Percentiles rank a stretch among this genome's conserved stretches.
These are phyloP conservation scores for Dufourea novaeangliae DNA, from an alignment of 1,140 invertebrate species.

Conservation along the genomic window DNA sequence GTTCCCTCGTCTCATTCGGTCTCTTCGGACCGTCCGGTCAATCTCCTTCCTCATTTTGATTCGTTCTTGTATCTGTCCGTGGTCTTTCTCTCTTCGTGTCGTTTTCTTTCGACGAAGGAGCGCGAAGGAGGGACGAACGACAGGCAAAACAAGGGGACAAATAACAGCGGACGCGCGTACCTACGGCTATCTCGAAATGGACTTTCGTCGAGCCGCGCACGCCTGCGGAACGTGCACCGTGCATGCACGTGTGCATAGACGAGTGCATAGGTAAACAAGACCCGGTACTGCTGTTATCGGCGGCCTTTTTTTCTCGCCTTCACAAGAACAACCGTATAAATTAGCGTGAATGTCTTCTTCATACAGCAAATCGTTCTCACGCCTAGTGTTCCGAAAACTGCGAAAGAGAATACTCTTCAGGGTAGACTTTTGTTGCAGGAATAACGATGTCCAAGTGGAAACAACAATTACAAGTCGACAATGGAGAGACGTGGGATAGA, in stretches of 20 bases:
- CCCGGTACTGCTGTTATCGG: neutral
- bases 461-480: too few relatives aligned
- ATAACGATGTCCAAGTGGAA: too few relatives aligned
- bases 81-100: neutral
- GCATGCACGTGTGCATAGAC: conserved; percentile 61
- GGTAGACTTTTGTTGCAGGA: too few relatives aligned
- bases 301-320: neutral
- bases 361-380: too few relatives aligned
- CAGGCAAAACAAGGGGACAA: conserved; percentile 18
- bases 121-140: conserved; percentile 5
- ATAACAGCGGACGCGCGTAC: neutral
- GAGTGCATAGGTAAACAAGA: conserved; percentile 53
- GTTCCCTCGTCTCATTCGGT: neutral
- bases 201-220: conserved; percentile 10
- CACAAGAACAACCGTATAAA: too few relatives aligned
- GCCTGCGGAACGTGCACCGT: conserved; percentile 69
- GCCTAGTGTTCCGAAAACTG: too few relatives aligned
- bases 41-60: conserved; percentile 30
- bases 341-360: too few relatives aligned
- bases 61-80: conserved; percentile 22
- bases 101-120: neutral
- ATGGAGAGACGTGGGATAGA: too few relatives aligned
- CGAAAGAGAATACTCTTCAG: too few relatives aligned
- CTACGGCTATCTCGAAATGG: too few relatives aligned
- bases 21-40: neutral